Percentiles rank a stretch among this genome's conserved stretches.
phyloP scores from a whole-genome alignment of 2,888 invertebrate species.

The Notodonta ziczac region DNA sequence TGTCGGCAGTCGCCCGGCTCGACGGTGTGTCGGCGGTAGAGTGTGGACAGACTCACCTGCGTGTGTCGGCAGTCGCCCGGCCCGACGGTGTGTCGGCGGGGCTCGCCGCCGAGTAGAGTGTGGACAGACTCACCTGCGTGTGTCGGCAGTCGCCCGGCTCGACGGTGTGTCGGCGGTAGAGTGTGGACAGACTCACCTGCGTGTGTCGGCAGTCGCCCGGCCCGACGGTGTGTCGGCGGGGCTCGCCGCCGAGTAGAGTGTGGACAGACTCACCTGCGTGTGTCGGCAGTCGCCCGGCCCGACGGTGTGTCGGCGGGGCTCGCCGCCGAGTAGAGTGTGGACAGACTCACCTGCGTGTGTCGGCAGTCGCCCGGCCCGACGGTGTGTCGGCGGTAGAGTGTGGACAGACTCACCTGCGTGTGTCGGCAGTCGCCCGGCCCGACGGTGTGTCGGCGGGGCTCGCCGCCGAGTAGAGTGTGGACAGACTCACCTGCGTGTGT shows the following conservation, averaged over 20 bases:
- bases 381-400: conserved; percentile 95
- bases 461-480: too few relatives aligned
- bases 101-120: conserved; percentile 87
- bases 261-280: conserved; percentile 91
- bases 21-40: conserved; percentile 96
- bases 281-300: conserved; percentile 96
- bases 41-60: too few relatives aligned
- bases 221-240: conserved; percentile 95
- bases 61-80: conserved; percentile 95
- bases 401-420: conserved; percentile 91
- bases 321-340: too few relatives aligned
- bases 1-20: conserved; percentile 96
- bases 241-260: conserved; percentile 87
- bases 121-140: conserved; percentile 91
- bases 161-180: conserved; percentile 96
- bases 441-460: conserved; percentile 93
- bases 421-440: conserved; percentile 96
- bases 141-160: conserved; percentile 96
- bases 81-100: conserved; percentile 95
- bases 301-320: conserved; percentile 93
- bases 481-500: conserved; percentile 92
- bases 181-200: too few relatives aligned
- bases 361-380: conserved; percentile 96
- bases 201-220: conserved; percentile 95
- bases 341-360: conserved; percentile 92